A percentile compares a stretch with the other conserved stretches of the same genome.
Conservation (phyloP, 2,888 invertebrate species). For the Kryphioiulus occultus region DNA sequence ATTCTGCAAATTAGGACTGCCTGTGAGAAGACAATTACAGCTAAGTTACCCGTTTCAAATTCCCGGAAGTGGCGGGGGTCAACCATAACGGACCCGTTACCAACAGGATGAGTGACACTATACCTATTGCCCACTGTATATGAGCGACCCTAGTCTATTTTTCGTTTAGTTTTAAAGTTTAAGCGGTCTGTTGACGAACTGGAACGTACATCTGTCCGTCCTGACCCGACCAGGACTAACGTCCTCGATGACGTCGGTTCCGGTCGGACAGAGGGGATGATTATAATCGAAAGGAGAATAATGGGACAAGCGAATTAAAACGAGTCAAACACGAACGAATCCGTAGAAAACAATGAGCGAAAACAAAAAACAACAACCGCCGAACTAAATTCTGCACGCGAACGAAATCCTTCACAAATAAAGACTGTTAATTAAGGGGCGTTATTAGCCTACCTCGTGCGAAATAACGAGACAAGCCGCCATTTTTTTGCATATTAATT, state of each 20-base stretch:
- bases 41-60: no score
- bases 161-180: no score
- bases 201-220: background rate
- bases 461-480: background rate
- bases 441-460: conserved; percentile 16
- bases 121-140: no score
- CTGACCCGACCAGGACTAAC: background rate
- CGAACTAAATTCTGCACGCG: conserved; percentile 2
- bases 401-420: background rate
- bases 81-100: no score
- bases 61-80: no score
- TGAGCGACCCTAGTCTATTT: no score
- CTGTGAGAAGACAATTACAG: no score
- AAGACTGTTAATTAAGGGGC: background rate
- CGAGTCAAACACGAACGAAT: conserved; percentile 7
- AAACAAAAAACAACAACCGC: background rate
- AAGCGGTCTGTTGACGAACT: no score
- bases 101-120: no score
- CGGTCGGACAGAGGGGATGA: background rate
- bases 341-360: background rate
- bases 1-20: background rate
- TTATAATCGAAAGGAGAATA: background rate
- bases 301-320: conserved; percentile 18
- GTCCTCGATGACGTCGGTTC: background rate
- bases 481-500: background rate